These are phyloP conservation scores for Leucopsar rothschildi DNA, from an alignment of 2,113 vertebrate genomes.

Conservation along the genomic window DNA sequence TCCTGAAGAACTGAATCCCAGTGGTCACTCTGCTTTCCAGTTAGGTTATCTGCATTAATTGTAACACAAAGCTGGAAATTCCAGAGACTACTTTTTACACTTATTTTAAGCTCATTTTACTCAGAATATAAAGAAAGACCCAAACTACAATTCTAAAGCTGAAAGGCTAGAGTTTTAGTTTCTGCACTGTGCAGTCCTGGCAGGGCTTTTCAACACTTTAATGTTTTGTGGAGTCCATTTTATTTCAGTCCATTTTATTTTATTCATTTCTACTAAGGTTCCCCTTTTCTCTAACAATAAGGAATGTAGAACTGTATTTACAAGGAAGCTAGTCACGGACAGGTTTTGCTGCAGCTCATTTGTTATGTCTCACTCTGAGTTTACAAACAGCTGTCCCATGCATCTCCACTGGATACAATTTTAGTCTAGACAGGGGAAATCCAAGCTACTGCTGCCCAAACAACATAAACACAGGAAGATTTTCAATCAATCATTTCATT, in stretches of 20 bases:
- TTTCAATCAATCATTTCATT: slow-evolving; percentile 54
- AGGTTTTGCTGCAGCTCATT: slow-evolving; percentile 34
- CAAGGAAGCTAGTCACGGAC: not conserved
- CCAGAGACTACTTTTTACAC: not conserved
- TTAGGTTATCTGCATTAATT: not conserved
- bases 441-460: slow-evolving; percentile 37
- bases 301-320: not conserved
- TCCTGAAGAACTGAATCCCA: not conserved
- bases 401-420: slow-evolving; percentile 39
- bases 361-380: not conserved
- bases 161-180: slow-evolving; percentile 11
- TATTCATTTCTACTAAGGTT: not conserved
- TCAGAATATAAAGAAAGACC: not conserved
- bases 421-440: slow-evolving; percentile 51
- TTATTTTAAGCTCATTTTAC: slow-evolving; percentile 20
- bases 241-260: not conserved
- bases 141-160: slow-evolving; percentile 5
- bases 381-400: slow-evolving; percentile 51
- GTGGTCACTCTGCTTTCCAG: not conserved
- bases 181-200: not conserved
- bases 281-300: not conserved
- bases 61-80: not conserved
- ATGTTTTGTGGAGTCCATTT: slow-evolving; percentile 8
- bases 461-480: slow-evolving; percentile 54
- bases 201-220: slow-evolving; percentile 7